phyloP scores from a whole-genome alignment of 2,888 invertebrate species.

The Ophion costatus region DNA sequence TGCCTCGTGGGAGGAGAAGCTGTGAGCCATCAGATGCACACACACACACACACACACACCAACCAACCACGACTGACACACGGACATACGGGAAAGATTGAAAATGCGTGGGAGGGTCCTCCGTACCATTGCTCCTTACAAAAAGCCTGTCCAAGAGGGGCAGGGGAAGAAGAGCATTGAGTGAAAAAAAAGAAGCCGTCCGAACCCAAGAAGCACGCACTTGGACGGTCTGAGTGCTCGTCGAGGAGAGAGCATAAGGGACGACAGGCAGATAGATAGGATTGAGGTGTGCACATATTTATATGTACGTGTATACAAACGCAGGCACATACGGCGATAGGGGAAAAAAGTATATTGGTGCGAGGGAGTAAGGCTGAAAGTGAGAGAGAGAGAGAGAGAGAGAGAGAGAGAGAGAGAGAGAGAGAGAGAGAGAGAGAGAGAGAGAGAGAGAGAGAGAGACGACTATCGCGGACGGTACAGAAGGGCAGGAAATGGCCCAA shows the following conservation, averaged over 20 bases:
- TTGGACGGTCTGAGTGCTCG: slow-evolving; percentile 75
- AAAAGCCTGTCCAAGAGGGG: slow-evolving; percentile 23
- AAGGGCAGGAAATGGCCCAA: slow-evolving; percentile 69
- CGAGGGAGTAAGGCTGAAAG: slow-evolving; percentile 23
- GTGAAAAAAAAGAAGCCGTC: slow-evolving; percentile 60
- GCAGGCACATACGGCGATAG: background rate
- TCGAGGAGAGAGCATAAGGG: slow-evolving; percentile 62
- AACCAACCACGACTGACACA: background rate
- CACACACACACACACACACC: background rate
- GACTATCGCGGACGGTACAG: background rate
- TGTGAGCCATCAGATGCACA: slow-evolving; percentile 38
- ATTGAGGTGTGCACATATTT: slow-evolving; percentile 45
- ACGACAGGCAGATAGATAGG: slow-evolving; percentile 45
- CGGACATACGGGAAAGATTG: slow-evolving; percentile 40
- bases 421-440: slow-evolving; percentile 48
- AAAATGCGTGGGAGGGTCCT: slow-evolving; percentile 62
- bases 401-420: slow-evolving; percentile 45
- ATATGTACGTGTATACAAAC: slow-evolving; percentile 4
- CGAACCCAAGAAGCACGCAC: slow-evolving; percentile 72
- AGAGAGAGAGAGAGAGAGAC: slow-evolving; percentile 44
- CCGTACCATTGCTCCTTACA: slow-evolving; percentile 31
- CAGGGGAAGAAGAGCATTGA: slow-evolving; percentile 37
- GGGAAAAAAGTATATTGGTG: slow-evolving; percentile 25
- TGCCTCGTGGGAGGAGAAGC: slow-evolving; percentile 42
- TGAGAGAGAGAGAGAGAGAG: slow-evolving; percentile 44